phyloP scores from a whole-genome alignment of 2,888 invertebrate species.

The Scaeva pyrastri region DNA sequence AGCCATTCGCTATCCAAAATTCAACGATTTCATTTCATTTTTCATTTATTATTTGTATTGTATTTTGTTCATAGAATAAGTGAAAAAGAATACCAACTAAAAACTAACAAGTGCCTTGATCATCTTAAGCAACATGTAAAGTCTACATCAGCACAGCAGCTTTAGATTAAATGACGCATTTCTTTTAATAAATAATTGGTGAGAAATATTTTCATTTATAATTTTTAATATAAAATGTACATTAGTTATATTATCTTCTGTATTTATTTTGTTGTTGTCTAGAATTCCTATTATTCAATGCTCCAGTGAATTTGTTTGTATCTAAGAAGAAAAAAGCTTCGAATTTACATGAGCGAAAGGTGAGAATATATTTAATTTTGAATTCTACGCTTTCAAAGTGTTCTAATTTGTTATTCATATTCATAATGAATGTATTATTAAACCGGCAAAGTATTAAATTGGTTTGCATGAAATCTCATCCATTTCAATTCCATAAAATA shows the following conservation, averaged over 20 bases:
- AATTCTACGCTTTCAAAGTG: background rate
- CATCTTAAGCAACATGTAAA: slow-evolving; percentile 8
- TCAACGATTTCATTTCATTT: background rate
- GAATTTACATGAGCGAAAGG: background rate
- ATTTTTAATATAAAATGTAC: background rate
- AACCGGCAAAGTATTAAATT: slow-evolving; percentile 6
- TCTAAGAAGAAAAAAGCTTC: background rate
- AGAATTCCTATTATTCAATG: slow-evolving; percentile 14
- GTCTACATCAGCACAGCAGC: background rate
- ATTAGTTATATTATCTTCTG: background rate
- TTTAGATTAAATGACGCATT: slow-evolving; percentile 19
- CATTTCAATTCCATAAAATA: background rate
- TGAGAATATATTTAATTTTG: background rate
- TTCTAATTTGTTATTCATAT: background rate
- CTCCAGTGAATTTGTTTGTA: slow-evolving; percentile 16
- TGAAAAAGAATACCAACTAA: slow-evolving; percentile 6
- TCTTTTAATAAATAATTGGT: slow-evolving; percentile 9
- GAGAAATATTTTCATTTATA: background rate
- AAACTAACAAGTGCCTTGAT: slow-evolving; percentile 18
- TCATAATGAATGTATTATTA: background rate
- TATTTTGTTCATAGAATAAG: background rate
- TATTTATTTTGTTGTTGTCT: background rate
- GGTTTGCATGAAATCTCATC: background rate
- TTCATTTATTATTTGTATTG: background rate
- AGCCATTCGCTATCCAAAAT: slow-evolving; percentile 5